Conservation (phyloP, 2,113 vertebrate genomes). For the Suricata suricatta region DNA sequence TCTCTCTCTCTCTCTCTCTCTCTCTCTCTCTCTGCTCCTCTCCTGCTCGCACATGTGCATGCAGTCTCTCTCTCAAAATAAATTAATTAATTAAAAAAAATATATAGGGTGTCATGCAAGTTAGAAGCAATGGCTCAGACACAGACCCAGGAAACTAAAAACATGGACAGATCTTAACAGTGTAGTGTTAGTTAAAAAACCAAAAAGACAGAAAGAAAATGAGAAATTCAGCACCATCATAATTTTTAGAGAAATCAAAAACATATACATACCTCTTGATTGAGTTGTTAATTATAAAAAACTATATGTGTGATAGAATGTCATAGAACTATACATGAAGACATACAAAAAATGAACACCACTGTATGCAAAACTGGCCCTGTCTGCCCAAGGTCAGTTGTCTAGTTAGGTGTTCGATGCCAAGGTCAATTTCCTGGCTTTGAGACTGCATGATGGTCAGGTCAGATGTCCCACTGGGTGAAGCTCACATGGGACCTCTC, state of each 20-base stretch:
- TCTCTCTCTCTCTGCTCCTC: too few species aligned
- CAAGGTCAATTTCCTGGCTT: not conserved
- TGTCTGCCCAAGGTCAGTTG: not conserved
- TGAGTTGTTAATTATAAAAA: not conserved
- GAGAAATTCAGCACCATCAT: not conserved
- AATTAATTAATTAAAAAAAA: too few species aligned
- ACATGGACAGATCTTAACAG: not conserved
- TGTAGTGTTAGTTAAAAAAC: not conserved
- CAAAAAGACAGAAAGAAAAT: not conserved
- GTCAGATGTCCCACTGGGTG: not conserved
- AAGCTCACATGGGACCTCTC: too few species aligned
- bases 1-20: too few species aligned
- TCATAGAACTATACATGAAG: not conserved
- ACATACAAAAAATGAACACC: not conserved
- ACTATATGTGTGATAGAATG: not conserved
- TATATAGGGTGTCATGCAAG: not conserved
- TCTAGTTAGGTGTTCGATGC: not conserved
- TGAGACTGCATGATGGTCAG: not conserved
- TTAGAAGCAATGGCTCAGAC: not conserved
- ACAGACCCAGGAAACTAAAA: not conserved
- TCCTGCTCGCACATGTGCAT: too few species aligned
- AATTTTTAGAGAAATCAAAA: not conserved
- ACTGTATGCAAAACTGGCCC: not conserved
- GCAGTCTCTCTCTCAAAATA: too few species aligned
- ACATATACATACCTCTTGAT: not conserved